Percentiles rank a stretch among this genome's conserved stretches.
These are phyloP conservation scores for Phengaris arion DNA, from an alignment of 2,888 invertebrate genomes.

Conservation along the genomic window DNA sequence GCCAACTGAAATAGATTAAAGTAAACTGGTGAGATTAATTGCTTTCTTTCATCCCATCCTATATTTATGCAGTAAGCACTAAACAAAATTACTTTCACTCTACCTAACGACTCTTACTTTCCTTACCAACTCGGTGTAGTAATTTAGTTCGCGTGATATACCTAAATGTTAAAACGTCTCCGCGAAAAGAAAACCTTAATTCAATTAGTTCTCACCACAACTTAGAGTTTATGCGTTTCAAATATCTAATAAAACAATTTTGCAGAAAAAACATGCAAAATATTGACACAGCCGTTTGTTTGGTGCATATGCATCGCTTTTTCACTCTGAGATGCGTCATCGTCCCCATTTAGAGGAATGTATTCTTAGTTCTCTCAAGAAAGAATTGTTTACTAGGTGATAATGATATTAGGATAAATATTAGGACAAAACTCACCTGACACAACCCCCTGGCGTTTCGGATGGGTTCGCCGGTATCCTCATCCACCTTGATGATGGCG, in stretches of 20 bases:
- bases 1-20: conserved; percentile 62
- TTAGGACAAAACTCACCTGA: conserved; percentile 55
- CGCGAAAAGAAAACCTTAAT: too few relatives aligned
- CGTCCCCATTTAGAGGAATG: neutral
- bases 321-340: too few relatives aligned
- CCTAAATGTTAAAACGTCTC: too few relatives aligned
- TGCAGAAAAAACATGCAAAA: too few relatives aligned
- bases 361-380: neutral
- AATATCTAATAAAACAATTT: too few relatives aligned
- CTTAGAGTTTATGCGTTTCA: too few relatives aligned
- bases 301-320: too few relatives aligned
- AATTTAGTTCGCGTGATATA: too few relatives aligned
- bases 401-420: neutral
- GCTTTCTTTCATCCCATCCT: neutral
- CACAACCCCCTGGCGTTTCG: conserved; percentile 93
- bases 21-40: neutral
- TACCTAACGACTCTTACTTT: neutral
- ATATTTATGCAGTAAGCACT: neutral
- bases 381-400: neutral
- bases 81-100: neutral
- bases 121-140: neutral
- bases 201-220: too few relatives aligned
- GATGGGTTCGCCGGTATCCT: conserved; percentile 93
- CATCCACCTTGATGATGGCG: conserved; percentile 94
- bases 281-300: too few relatives aligned